Evolutionary conservation across 35 echinoderm and acorn worm species (phyloP).

Genomic region (Eucidaris tribuloides): DNA sequence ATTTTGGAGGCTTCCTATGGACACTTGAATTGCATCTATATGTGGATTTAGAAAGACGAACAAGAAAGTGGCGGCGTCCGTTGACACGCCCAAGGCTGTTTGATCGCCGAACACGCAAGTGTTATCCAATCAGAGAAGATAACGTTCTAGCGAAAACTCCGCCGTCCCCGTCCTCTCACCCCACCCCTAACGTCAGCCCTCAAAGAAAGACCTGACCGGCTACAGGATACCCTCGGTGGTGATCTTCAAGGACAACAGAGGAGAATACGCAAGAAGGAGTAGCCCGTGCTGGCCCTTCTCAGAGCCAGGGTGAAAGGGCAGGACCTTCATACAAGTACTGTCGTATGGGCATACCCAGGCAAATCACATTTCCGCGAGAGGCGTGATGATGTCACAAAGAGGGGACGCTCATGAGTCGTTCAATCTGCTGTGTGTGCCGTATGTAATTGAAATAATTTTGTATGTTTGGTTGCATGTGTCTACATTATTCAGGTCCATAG

Average conservation of each 20-base stretch:
- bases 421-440: slow-evolving; percentile 56
- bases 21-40: too few relatives aligned
- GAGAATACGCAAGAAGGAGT: background rate
- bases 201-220: slow-evolving; percentile 16
- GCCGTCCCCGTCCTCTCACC: too few relatives aligned
- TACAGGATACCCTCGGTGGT: slow-evolving; percentile 66
- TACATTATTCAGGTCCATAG: too few relatives aligned
- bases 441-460: slow-evolving; percentile 21
- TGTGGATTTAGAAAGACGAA: too few relatives aligned
- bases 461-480: too few relatives aligned
- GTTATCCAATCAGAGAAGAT: too few relatives aligned
- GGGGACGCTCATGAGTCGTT: slow-evolving; percentile 40
- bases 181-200: too few relatives aligned
- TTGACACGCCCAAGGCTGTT: slow-evolving; percentile 31
- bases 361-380: slow-evolving; percentile 4
- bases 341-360: slow-evolving; percentile 58
- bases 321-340: slow-evolving; percentile 12
- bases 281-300: background rate
- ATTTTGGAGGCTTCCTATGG: too few relatives aligned
- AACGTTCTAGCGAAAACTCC: too few relatives aligned
- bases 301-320: background rate
- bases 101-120: slow-evolving; percentile 35
- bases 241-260: slow-evolving; percentile 62
- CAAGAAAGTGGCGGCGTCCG: slow-evolving; percentile 5
- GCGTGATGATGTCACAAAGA: slow-evolving; percentile 51